Conservation (phyloP, 2,113 vertebrate species). For the Pithys albifrons region DNA sequence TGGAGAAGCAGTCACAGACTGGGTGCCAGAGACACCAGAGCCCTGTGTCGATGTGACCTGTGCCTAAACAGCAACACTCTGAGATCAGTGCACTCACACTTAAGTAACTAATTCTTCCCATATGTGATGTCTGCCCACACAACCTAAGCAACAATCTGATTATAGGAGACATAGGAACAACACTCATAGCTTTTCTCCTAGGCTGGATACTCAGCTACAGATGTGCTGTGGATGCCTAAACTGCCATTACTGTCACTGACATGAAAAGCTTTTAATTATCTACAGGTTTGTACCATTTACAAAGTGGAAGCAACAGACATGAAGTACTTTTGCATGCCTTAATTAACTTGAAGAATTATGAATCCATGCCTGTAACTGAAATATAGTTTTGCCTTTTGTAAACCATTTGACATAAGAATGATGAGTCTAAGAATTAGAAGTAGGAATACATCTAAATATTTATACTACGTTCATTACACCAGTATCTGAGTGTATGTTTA, state of each 20-base stretch:
- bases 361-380: not conserved
- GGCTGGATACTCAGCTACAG: not conserved
- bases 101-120: not conserved
- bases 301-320: not conserved
- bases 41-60: fast-evolving
- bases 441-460: conserved; percentile 57
- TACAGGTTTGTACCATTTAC: not conserved
- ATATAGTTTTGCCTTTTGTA: conserved; percentile 11
- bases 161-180: fast-evolving
- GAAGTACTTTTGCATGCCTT: not conserved
- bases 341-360: conserved; percentile 28
- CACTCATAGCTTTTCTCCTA: not conserved
- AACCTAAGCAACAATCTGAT: not conserved
- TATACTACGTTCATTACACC: not conserved
- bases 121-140: fast-evolving
- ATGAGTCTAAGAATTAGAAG: conserved; percentile 24
- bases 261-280: not conserved
- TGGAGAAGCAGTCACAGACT: not conserved
- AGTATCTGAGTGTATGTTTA: not conserved
- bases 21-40: not conserved
- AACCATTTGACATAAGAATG: conserved; percentile 41
- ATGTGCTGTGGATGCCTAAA: not conserved
- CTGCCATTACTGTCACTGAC: not conserved
- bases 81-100: fast-evolving
- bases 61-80: not conserved